Base-by-base conservation (phyloP, 2,888 invertebrate species). In the Oscheius sp. region DNA sequence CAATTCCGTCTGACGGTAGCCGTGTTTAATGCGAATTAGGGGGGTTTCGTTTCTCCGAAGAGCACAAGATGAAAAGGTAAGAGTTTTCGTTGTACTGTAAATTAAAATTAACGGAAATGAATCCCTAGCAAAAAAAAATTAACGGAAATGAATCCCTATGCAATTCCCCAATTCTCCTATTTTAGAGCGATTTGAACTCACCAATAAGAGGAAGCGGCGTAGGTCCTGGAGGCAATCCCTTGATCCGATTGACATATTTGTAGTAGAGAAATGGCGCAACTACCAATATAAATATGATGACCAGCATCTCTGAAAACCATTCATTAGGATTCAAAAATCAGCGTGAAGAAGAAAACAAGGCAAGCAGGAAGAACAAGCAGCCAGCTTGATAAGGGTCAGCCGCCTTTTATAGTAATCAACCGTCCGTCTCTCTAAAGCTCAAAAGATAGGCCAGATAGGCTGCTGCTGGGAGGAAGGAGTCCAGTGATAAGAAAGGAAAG, bases 151-250 rank as follows among this genome's bases (percentile, higher is more conserved):
- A 35, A 3, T 35, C 9, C n/a, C n/a, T n/a, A n/a, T n/a, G n/a
- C n/a, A n/a, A n/a, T n/a, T 35, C 35, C 9, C 35, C 35, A 35
- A 9, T 6, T 35, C 3, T 35, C 35, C 49, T 16, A 7, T 49
- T 49, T 21, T 2, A 13, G 21, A 21, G 6, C 2, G 23, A 55
- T 6, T 2, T n/a, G 21, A 23, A 66, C 73, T 43, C 27, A 78
- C 78, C 79, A 56, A 79, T 74, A 27, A 79, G 74, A 9, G 79
- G 79, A 70, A 76, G 75, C 9, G 79, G 79, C 13, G 79, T 77
- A 2, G 79, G 79, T 12, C 79, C 79, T 29, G 79, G 79, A 9
- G 79, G 79, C 16, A 79, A 61, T 29, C 79, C 79, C 25, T 76
- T 72, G 7, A 79, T 52, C 49, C 71, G 72, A 58, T 79, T 79